Percentiles rank a stretch among this genome's conserved stretches.
These are phyloP conservation scores for Callosobruchus maculatus DNA, from an alignment of 2,888 invertebrate species.

Conservation along the genomic window DNA sequence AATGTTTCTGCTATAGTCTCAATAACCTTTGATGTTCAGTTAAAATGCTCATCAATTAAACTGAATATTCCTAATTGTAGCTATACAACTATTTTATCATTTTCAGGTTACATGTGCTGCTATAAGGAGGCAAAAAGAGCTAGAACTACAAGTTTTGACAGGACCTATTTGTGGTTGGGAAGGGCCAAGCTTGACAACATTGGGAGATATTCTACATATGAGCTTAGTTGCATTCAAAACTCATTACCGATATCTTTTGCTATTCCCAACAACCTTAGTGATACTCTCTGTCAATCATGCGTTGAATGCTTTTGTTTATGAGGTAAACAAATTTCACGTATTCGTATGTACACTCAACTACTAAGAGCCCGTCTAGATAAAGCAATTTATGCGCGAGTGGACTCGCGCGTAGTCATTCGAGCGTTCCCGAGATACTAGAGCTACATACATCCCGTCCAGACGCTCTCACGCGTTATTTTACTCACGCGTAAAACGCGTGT, in stretches of 20 bases:
- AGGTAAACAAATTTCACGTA: constrained; percentile 56
- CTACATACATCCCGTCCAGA: too few species aligned
- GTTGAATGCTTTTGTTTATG: constrained; percentile 92
- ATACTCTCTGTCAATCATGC: constrained; percentile 87
- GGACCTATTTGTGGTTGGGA: constrained; percentile 96
- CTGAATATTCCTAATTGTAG: too few species aligned
- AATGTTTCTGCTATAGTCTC: too few species aligned
- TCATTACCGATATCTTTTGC: constrained; percentile 85
- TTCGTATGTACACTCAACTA: neutral
- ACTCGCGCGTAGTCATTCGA: too few species aligned
- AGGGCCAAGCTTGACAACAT: constrained; percentile 67
- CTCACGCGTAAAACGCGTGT: too few species aligned
- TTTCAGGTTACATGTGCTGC: constrained; percentile 79
- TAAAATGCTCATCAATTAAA: too few species aligned
- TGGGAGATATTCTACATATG: constrained; percentile 89
- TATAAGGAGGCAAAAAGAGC: constrained; percentile 87
- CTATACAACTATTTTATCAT: too few species aligned
- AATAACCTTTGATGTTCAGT: too few species aligned
- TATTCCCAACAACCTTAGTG: constrained; percentile 85
- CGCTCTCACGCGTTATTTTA: too few species aligned
- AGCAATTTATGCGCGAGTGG: too few species aligned
- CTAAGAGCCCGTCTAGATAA: too few species aligned
- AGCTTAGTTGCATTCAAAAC: constrained; percentile 87
- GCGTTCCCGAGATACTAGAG: too few species aligned
- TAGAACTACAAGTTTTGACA: constrained; percentile 91